Conservation (phyloP, 2,113 vertebrate genomes). For the Perca flavescens region DNA sequence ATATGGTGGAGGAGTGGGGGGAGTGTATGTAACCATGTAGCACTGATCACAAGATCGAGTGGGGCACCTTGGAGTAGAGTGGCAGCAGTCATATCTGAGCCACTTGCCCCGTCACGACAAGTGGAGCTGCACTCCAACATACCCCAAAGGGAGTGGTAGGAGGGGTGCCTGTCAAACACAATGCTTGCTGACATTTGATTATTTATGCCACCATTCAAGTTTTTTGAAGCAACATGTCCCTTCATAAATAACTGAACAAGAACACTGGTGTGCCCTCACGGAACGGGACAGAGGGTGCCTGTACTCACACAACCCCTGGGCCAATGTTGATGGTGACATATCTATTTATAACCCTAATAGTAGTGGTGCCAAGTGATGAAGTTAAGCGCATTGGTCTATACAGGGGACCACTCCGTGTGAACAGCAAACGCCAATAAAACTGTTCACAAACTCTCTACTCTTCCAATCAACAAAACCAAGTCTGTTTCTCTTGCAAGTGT, state of each 20-base stretch:
- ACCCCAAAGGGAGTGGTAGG: constrained; percentile 36
- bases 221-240: constrained; percentile 57
- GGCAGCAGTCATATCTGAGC: constrained; percentile 53
- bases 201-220: constrained; percentile 65
- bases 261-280: constrained; percentile 49
- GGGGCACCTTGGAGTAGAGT: constrained; percentile 49
- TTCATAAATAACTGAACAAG: constrained; percentile 65
- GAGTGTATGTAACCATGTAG: constrained; percentile 20
- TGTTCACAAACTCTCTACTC: constrained; percentile 74
- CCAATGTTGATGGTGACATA: constrained; percentile 49
- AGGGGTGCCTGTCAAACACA: constrained; percentile 52
- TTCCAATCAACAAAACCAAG: constrained; percentile 80
- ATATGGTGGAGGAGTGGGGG: neutral
- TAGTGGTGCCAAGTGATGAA: constrained; percentile 64
- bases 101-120: constrained; percentile 45
- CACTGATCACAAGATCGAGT: constrained; percentile 57
- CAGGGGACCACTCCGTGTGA: constrained; percentile 46
- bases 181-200: constrained; percentile 54
- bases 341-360: constrained; percentile 65
- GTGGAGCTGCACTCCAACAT: constrained; percentile 37
- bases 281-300: constrained; percentile 56
- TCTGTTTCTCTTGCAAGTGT: constrained; percentile 76
- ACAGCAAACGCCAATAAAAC: constrained; percentile 71
- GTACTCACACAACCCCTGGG: constrained; percentile 56
- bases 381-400: constrained; percentile 42